phyloP scores from a whole-genome alignment of 2,888 invertebrate genomes.

The Sphaeridia pumilis region DNA sequence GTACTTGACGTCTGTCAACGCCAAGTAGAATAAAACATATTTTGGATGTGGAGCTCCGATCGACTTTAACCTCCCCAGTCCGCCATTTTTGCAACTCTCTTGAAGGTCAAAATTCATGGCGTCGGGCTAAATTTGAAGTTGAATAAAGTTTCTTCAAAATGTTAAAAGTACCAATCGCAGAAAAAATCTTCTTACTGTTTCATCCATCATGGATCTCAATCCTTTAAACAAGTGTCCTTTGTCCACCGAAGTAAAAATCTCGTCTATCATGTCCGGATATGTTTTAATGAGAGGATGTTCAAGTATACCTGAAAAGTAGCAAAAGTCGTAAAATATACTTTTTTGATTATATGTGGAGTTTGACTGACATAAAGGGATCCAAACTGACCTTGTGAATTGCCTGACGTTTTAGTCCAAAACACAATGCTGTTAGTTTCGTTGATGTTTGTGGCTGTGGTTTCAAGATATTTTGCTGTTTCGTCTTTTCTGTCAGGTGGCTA shows the following conservation, averaged over 20 bases:
- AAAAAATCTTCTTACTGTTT: conserved; percentile 11
- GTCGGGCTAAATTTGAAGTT: not conserved
- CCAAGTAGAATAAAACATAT: conserved; percentile 15
- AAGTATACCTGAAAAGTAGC: conserved; percentile 5
- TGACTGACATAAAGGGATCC: not conserved
- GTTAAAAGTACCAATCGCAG: not conserved
- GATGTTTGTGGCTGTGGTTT: no score
- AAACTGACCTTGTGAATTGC: no score
- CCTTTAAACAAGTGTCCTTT: conserved; percentile 16
- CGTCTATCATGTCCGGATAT: conserved; percentile 12
- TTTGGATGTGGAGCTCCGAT: no score
- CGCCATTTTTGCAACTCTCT: not conserved
- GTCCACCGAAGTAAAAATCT: conserved; percentile 1
- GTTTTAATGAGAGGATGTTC: conserved; percentile 8
- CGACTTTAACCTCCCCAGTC: no score
- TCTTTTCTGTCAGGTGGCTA: no score
- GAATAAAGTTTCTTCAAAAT: not conserved
- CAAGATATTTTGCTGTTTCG: no score
- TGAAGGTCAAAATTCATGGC: not conserved
- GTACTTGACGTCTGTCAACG: conserved; percentile 17
- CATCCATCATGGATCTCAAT: conserved; percentile 11
- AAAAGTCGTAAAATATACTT: not conserved
- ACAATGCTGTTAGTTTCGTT: not conserved
- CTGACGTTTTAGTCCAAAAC: no score
- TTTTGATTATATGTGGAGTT: not conserved